Evolutionary conservation across 1,140 invertebrate species (phyloP).

Genomic region (Pseudachorutes palmiensis): DNA sequence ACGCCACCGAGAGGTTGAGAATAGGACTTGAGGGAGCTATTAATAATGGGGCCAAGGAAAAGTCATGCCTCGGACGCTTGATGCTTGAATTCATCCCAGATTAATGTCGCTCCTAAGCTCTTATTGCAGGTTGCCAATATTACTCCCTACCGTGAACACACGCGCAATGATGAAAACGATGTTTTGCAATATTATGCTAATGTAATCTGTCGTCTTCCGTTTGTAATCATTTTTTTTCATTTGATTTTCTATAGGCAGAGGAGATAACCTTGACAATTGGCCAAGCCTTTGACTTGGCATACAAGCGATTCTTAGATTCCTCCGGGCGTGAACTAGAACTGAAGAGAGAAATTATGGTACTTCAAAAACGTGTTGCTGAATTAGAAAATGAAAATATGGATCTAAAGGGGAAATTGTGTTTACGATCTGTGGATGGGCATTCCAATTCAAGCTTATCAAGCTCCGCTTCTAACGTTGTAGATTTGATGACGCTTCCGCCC

Average conservation of each 20-base stretch:
- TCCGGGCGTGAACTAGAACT: conserved; percentile 65
- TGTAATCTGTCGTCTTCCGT: too few relatives aligned
- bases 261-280: conserved; percentile 95
- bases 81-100: too few relatives aligned
- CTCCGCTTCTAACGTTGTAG: neutral
- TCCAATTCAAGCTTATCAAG: conserved; percentile 34
- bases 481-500: conserved; percentile 47
- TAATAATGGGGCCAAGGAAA: too few relatives aligned
- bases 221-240: too few relatives aligned
- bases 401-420: conserved; percentile 54
- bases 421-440: conserved; percentile 40
- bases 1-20: too few relatives aligned
- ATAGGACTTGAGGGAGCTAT: too few relatives aligned
- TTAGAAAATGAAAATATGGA: conserved; percentile 62
- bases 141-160: too few relatives aligned
- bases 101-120: too few relatives aligned
- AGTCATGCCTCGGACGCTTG: too few relatives aligned
- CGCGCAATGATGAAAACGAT: too few relatives aligned
- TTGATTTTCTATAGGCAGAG: conserved; percentile 64
- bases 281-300: conserved; percentile 95
- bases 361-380: conserved; percentile 63
- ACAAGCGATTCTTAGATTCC: conserved; percentile 68
- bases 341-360: conserved; percentile 58
- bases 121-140: too few relatives aligned
- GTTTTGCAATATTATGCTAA: too few relatives aligned